These are phyloP conservation scores for Agrotis exclamationis DNA, from an alignment of 2,888 invertebrate species.

Conservation along the genomic window DNA sequence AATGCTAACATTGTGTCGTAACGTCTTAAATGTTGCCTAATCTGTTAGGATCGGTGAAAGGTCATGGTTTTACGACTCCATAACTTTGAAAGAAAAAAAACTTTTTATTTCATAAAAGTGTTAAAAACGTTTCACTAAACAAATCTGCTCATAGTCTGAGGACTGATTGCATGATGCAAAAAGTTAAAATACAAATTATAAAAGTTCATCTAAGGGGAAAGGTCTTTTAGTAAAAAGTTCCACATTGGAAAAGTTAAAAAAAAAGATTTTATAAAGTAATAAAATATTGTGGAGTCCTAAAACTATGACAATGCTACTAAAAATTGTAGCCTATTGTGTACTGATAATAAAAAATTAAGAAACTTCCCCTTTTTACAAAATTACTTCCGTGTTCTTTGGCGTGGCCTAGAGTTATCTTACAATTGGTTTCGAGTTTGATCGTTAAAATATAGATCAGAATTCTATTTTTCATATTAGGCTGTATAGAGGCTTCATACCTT, in stretches of 20 bases:
- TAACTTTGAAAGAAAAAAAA: background rate
- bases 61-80: constrained; percentile 44
- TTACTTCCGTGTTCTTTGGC: constrained; percentile 17
- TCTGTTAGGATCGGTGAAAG: constrained; percentile 37
- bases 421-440: constrained; percentile 5
- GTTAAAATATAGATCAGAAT: no score
- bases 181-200: no score
- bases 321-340: constrained; percentile 40
- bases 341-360: constrained; percentile 12
- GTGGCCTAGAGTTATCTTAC: constrained; percentile 34
- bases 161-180: no score
- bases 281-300: constrained; percentile 34
- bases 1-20: constrained; percentile 61
- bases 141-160: no score
- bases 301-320: constrained; percentile 46
- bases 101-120: background rate
- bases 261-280: no score
- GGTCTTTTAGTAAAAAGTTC: background rate
- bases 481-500: no score
- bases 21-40: constrained; percentile 54
- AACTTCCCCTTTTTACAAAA: constrained; percentile 16
- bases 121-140: no score
- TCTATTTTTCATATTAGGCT: no score
- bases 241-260: background rate
- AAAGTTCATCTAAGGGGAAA: background rate